phyloP scores from a whole-genome alignment of 2,113 vertebrate genomes.

The Spea multiplicata region DNA sequence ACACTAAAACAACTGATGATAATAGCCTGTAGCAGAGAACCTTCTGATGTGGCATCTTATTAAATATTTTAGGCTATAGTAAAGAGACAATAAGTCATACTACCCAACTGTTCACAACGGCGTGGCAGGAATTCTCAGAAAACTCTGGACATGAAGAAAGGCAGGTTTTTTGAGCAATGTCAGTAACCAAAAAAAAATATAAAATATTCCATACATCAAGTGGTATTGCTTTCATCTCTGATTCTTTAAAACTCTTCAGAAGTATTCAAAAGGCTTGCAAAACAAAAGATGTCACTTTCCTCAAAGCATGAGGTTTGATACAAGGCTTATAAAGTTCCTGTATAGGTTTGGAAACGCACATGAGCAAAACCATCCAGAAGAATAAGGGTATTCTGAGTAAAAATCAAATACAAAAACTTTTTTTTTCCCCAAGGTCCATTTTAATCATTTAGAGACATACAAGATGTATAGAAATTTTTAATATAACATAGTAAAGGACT shows the following conservation, averaged over 20 bases:
- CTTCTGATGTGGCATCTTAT: slow-evolving; percentile 31
- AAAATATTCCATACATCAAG: slow-evolving; percentile 42
- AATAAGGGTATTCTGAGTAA: not conserved
- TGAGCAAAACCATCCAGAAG: slow-evolving; percentile 20
- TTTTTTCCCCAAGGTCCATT: not conserved
- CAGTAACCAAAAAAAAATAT: slow-evolving; percentile 32
- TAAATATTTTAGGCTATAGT: slow-evolving; percentile 22
- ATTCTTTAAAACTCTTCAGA: slow-evolving; percentile 43
- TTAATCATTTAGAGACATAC: not conserved
- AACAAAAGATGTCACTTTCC: slow-evolving; percentile 44
- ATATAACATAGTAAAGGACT: no score
- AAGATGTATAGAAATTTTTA: not conserved
- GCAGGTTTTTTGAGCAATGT: not conserved
- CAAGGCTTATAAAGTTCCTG: not conserved
- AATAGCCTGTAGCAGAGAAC: slow-evolving; percentile 2
- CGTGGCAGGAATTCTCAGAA: slow-evolving; percentile 21
- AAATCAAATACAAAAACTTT: not conserved
- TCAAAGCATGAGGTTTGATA: slow-evolving; percentile 38
- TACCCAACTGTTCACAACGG: slow-evolving; percentile 31
- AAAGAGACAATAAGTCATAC: slow-evolving; percentile 37
- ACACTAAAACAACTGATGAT: slow-evolving; percentile 1
- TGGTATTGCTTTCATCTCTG: slow-evolving; percentile 25
- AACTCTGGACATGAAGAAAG: slow-evolving; percentile 5
- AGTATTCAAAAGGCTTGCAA: slow-evolving; percentile 37
- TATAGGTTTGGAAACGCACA: slow-evolving; percentile 11